A percentile compares a stretch with the other conserved stretches of the same genome.
Conservation (phyloP, 2,797 vertebrate genomes). For the Cyclura pinguis region DNA sequence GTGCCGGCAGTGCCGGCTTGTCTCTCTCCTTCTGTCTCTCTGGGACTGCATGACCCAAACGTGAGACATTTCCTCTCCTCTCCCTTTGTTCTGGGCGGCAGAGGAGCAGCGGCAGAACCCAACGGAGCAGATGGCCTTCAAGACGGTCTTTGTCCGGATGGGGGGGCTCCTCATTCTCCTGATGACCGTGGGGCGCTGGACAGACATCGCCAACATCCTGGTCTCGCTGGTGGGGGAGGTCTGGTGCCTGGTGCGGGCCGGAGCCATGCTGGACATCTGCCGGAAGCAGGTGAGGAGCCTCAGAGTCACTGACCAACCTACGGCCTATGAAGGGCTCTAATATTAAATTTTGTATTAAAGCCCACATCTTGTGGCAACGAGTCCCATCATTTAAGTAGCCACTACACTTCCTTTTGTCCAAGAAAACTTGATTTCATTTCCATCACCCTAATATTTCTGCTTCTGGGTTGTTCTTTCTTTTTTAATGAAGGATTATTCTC, state of each 20-base stretch:
- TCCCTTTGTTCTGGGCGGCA: constrained; percentile 54
- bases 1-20: no score
- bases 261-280: constrained; percentile 82
- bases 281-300: constrained; percentile 79
- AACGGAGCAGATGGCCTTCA: constrained; percentile 74
- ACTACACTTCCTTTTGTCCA: background rate
- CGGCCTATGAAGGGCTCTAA: background rate
- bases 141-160: constrained; percentile 88
- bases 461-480: background rate
- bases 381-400: background rate
- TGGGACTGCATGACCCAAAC: background rate
- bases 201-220: constrained; percentile 87
- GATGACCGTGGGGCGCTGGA: constrained; percentile 91
- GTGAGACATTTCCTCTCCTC: background rate
- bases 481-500: constrained; percentile 10
- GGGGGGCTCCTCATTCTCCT: constrained; percentile 90
- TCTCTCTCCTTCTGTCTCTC: background rate
- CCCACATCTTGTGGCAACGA: no score
- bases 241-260: constrained; percentile 83
- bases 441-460: background rate
- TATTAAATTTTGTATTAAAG: background rate
- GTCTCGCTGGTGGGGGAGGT: constrained; percentile 90
- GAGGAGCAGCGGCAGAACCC: constrained; percentile 84
- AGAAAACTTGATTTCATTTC: no score
- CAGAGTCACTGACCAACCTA: background rate